Evolutionary conservation across 1,140 invertebrate species (phyloP).

Genomic region (Stegodyphus dumicola): DNA sequence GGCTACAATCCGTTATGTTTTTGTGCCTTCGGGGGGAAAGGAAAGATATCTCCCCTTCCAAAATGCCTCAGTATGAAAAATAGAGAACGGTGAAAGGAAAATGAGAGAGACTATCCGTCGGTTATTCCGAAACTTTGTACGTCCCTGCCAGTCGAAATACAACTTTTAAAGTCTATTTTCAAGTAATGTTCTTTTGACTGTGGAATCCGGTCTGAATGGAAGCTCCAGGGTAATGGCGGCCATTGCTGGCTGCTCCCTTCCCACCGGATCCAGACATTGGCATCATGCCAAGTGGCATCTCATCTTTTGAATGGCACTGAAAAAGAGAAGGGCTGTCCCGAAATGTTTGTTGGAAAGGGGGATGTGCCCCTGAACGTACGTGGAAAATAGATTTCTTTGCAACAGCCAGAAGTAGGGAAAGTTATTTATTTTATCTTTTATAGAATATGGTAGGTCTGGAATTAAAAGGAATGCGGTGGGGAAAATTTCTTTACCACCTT

Average conservation of each 20-base stretch:
- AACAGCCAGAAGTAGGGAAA: constrained; percentile 28
- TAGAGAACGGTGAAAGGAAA: neutral
- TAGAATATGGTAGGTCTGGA: neutral
- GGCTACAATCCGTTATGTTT: no score
- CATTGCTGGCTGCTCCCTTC: constrained; percentile 20
- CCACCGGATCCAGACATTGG: constrained; percentile 43
- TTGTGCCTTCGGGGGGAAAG: no score
- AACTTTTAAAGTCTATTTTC: constrained; percentile 57
- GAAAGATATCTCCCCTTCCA: neutral
- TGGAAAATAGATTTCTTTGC: constrained; percentile 4
- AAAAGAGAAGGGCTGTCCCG: neutral
- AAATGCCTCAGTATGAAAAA: constrained; percentile 1
- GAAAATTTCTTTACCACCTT: no score
- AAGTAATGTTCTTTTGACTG: constrained; percentile 5
- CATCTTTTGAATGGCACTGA: constrained; percentile 55
- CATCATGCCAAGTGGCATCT: constrained; percentile 52
- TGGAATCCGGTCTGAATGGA: constrained; percentile 22
- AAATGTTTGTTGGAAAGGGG: neutral
- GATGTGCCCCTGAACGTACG: constrained; percentile 5
- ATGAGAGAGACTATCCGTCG: neutral
- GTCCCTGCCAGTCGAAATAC: constrained; percentile 12
- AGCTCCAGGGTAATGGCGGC: constrained; percentile 22
- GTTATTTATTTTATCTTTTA: constrained; percentile 53
- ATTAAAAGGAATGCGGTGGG: neutral
- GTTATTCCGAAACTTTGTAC: neutral